Evolutionary conservation across 2,888 invertebrate species (phyloP).

Genomic region (Meandrusa payeni): DNA sequence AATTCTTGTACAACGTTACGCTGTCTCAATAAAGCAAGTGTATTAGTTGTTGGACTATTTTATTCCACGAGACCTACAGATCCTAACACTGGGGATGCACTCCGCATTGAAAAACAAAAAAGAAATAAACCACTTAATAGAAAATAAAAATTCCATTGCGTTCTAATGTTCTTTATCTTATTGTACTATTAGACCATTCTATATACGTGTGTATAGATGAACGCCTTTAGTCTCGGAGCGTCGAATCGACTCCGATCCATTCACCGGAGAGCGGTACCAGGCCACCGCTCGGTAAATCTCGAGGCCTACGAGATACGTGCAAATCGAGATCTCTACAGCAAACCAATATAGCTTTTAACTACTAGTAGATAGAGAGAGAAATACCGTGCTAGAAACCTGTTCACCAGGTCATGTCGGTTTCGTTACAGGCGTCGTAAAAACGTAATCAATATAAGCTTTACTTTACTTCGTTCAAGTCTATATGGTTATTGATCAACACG

Average conservation of each 20-base stretch:
- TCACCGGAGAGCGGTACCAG: conserved; percentile 12
- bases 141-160: too few relatives aligned
- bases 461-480: conserved; percentile 1
- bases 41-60: too few relatives aligned
- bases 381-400: neutral
- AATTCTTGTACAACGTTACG: too few relatives aligned
- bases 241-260: conserved; percentile 2
- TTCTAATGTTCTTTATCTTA: too few relatives aligned
- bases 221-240: neutral
- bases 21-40: too few relatives aligned
- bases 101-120: too few relatives aligned
- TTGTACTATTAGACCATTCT: too few relatives aligned
- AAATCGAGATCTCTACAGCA: neutral
- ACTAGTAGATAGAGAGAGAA: neutral
- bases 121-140: too few relatives aligned
- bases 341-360: neutral
- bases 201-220: neutral
- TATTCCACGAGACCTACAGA: too few relatives aligned
- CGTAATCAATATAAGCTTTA: too few relatives aligned
- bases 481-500: conserved; percentile 16
- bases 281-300: conserved; percentile 15
- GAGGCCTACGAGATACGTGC: conserved; percentile 13
- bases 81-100: too few relatives aligned
- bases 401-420: neutral
- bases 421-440: conserved; percentile 12